Conservation (phyloP, 2,797 vertebrate species). For the Acanthornis magna region DNA sequence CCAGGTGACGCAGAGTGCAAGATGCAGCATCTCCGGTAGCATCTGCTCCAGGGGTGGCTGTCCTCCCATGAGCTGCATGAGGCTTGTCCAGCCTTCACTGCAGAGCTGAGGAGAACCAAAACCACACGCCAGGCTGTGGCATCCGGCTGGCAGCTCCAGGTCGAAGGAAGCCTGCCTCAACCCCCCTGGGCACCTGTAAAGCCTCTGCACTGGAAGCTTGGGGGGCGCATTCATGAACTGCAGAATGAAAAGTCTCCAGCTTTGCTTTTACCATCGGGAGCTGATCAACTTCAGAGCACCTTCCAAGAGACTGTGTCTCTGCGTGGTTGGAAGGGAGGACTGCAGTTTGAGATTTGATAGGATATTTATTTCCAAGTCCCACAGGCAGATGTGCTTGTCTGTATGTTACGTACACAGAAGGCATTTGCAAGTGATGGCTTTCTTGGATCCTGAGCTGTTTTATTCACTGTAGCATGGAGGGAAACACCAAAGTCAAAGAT, state of each 20-base stretch:
- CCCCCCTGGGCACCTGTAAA: rapidly evolving
- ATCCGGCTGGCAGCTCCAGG: not conserved
- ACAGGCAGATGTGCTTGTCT: not conserved
- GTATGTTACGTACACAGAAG: rapidly evolving
- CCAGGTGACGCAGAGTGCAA: not conserved
- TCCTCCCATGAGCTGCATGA: not conserved
- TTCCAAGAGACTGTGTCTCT: not conserved
- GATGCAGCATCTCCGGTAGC: not conserved
- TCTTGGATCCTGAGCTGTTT: not conserved
- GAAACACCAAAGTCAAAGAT: not conserved
- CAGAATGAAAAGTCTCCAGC: not conserved
- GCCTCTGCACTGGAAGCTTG: not conserved
- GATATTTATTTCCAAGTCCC: not conserved
- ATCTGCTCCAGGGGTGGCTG: not conserved
- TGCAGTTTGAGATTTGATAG: not conserved
- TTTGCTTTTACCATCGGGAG: not conserved
- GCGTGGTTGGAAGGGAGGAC: not conserved
- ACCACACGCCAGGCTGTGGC: rapidly evolving
- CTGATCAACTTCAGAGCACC: not conserved
- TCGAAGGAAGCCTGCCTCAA: not conserved
- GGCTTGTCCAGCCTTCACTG: not conserved
- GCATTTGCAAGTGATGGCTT: not conserved
- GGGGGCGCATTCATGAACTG: not conserved
- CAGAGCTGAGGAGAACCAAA: not conserved
- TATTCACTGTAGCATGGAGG: not conserved